Conservation (phyloP, 2,888 invertebrate species). For the Leucoma salicis region DNA sequence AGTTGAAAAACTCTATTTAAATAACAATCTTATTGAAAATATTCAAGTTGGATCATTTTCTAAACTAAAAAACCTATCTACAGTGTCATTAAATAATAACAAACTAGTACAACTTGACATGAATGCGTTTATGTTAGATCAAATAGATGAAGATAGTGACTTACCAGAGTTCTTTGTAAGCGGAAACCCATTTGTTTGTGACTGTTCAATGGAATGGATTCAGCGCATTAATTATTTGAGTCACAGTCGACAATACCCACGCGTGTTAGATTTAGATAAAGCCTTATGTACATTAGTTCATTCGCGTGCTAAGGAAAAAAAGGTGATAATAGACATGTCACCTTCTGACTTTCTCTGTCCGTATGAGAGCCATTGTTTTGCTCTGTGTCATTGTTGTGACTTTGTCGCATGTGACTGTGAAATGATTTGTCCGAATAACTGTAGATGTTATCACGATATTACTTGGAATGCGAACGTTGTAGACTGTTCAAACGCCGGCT, state of each 20-base stretch:
- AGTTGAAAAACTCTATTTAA: conserved; percentile 87
- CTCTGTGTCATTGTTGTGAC: conserved; percentile 94
- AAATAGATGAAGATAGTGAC: conserved; percentile 85
- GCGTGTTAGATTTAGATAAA: conserved; percentile 89
- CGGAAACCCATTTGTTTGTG: conserved; percentile 92
- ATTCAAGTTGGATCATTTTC: conserved; percentile 88
- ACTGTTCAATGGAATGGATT: conserved; percentile 94
- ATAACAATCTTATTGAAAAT: conserved; percentile 86
- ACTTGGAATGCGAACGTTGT: conserved; percentile 93
- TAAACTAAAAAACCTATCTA: conserved; percentile 85
- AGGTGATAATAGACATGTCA: conserved; percentile 86
- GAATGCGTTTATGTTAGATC: conserved; percentile 86
- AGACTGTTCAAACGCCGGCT: conserved; percentile 89
- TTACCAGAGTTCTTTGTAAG: conserved; percentile 91
- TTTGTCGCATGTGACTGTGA: conserved; percentile 95
- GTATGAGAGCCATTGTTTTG: conserved; percentile 91
- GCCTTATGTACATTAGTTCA: conserved; percentile 89
- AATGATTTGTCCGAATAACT: conserved; percentile 93
- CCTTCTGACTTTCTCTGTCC: conserved; percentile 91
- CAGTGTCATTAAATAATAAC: conserved; percentile 89
- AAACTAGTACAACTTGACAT: conserved; percentile 87
- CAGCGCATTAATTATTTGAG: conserved; percentile 90
- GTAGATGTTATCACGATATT: conserved; percentile 92
- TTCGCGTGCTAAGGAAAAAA: conserved; percentile 85
- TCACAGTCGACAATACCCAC: conserved; percentile 88